These are phyloP conservation scores for Erynnis tages DNA, from an alignment of 2,888 invertebrate genomes.

Conservation along the genomic window DNA sequence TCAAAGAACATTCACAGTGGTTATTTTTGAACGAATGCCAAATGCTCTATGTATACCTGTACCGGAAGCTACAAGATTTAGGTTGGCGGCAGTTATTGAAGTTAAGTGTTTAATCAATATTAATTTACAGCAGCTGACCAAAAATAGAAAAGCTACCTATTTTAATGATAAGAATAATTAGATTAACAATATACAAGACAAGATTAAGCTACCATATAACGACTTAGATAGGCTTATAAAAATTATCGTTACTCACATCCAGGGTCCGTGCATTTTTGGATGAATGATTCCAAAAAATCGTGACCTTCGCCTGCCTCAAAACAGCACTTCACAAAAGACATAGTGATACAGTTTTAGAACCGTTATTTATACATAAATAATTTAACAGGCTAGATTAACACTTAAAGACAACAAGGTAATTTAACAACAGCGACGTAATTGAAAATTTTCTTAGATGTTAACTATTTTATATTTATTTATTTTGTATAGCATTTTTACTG, in stretches of 20 bases:
- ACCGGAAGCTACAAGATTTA: conserved; percentile 31
- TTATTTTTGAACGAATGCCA: conserved; percentile 29
- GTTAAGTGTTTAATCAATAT: conserved; percentile 32
- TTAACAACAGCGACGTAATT: too few species aligned
- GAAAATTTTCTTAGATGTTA: too few species aligned
- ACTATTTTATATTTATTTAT: too few species aligned
- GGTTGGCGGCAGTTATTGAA: conserved; percentile 35
- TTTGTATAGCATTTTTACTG: too few species aligned
- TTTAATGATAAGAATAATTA: conserved; percentile 16
- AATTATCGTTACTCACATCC: conserved; percentile 85
- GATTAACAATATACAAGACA: background rate
- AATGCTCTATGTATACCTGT: background rate
- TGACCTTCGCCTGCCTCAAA: conserved; percentile 88
- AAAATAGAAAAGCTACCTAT: conserved; percentile 8
- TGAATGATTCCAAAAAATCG: conserved; percentile 87
- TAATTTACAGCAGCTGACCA: background rate
- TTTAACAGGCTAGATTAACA: background rate
- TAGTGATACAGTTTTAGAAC: conserved; percentile 42
- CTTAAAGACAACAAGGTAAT: background rate
- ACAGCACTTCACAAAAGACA: conserved; percentile 90
- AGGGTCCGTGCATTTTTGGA: conserved; percentile 90
- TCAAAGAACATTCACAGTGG: too few species aligned
- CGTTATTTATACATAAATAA: background rate
- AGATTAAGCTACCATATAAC: conserved; percentile 11
- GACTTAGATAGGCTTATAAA: background rate